These are phyloP conservation scores for Pipa parva DNA, from an alignment of 2,113 vertebrate genomes.

Conservation along the genomic window DNA sequence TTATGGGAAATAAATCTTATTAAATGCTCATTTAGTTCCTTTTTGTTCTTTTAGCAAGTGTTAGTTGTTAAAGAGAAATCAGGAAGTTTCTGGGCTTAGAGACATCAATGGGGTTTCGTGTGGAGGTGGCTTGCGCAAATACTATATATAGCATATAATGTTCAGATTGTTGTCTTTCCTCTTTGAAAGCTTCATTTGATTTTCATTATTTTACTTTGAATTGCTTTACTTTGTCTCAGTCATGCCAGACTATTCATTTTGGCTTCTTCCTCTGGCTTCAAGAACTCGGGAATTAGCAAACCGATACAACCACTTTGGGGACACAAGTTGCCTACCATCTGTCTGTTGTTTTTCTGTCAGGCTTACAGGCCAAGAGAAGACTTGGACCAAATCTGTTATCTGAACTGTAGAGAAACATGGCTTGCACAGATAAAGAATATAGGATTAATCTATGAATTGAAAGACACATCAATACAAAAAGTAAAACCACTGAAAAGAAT, in stretches of 20 bases:
- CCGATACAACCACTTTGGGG: not conserved
- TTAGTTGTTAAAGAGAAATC: no score
- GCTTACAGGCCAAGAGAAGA: slow-evolving; percentile 18
- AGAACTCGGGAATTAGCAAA: slow-evolving; percentile 16
- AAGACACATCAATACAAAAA: not conserved
- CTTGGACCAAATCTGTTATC: slow-evolving; percentile 11
- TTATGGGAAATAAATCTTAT: no score
- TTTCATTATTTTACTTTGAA: not conserved
- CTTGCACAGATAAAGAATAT: not conserved
- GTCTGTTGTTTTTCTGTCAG: slow-evolving; percentile 33
- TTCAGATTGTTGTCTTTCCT: not conserved
- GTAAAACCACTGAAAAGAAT: not conserved
- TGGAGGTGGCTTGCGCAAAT: not conserved
- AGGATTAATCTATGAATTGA: not conserved
- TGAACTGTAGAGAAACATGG: not conserved
- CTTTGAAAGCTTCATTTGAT: not conserved
- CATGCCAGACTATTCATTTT: not conserved
- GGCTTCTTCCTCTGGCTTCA: slow-evolving; percentile 26
- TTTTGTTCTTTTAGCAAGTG: no score
- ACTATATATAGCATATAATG: not conserved
- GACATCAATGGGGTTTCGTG: no score
- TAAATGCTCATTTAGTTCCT: no score
- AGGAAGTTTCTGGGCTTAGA: no score
- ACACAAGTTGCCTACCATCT: slow-evolving; percentile 31
- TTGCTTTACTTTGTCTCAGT: slow-evolving; percentile 3